Conservation (phyloP, 2,113 vertebrate genomes). For the Melanocharis versteri region DNA sequence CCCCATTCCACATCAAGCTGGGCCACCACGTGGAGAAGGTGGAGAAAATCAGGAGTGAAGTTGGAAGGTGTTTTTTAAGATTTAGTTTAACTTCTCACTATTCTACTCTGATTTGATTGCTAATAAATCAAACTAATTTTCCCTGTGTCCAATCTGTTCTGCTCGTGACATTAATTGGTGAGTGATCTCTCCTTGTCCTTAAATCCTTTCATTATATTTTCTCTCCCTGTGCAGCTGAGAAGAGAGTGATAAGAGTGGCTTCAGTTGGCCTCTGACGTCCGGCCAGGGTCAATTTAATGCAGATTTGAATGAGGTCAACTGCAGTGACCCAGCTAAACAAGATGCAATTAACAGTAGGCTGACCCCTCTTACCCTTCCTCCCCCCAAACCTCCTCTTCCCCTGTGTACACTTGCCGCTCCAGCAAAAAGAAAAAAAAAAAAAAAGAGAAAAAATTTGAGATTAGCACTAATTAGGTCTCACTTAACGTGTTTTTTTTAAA, state of each 20-base stretch:
- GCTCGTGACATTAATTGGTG: not conserved
- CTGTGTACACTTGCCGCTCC: not conserved
- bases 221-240: not conserved
- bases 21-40: rapidly evolving
- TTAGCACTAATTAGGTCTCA: not conserved
- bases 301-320: not conserved
- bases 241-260: not conserved
- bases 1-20: not conserved
- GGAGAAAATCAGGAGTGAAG: not conserved
- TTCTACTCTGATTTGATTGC: not conserved
- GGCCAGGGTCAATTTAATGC: not conserved
- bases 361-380: not conserved
- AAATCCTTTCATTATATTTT: not conserved
- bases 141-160: not conserved
- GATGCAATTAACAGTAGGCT: not conserved
- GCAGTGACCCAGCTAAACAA: not conserved
- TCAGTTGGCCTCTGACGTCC: not conserved
- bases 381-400: not conserved
- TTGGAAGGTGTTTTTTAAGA: not conserved
- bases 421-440: not conserved
- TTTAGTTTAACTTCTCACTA: not conserved
- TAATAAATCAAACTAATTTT: not conserved
- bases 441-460: rapidly evolving
- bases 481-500: not conserved
- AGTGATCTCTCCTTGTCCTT: not conserved